A percentile compares a stretch with the other conserved stretches of the same genome.
phyloP scores from a whole-genome alignment of 2,888 invertebrate species.

The Nemurella pictetii region DNA sequence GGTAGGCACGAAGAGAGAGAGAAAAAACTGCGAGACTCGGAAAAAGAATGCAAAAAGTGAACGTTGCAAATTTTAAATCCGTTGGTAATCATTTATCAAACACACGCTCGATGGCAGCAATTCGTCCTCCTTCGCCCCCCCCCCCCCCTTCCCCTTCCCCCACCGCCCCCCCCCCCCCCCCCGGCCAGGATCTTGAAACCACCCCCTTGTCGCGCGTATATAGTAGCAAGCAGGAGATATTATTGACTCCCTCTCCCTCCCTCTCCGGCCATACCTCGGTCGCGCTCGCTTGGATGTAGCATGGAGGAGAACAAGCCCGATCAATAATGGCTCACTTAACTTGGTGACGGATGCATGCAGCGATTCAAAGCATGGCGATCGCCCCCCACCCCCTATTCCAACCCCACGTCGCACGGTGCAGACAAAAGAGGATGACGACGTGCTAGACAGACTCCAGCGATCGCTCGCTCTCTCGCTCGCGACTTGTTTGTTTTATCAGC shows the following conservation, averaged over 20 bases:
- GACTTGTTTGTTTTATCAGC: neutral
- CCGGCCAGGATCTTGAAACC: neutral
- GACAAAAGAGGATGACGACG: neutral
- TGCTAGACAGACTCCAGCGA: neutral
- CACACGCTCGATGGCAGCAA: slow-evolving; percentile 3
- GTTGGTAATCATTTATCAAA: slow-evolving; percentile 27
- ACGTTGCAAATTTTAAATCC: slow-evolving; percentile 27
- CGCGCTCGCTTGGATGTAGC: neutral
- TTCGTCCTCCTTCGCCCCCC: neutral
- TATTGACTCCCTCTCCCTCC: neutral
- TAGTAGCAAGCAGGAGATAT: neutral
- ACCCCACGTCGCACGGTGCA: neutral
- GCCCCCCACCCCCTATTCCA: no score
- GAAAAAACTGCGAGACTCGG: neutral
- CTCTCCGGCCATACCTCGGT: neutral
- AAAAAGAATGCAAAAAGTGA: slow-evolving; percentile 4
- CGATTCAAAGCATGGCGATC: neutral
- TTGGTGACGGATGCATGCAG: neutral
- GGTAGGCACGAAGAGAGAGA: neutral
- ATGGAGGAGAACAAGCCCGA: neutral
- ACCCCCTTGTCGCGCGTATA: neutral
- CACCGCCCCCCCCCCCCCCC: neutral
- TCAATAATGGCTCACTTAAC: neutral
- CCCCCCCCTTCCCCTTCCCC: no score
- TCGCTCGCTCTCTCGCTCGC: neutral